Percentiles rank a stretch among this genome's conserved stretches.
phyloP scores from a whole-genome alignment of 2,888 invertebrate species.

The Caenorhabditis sp. region DNA sequence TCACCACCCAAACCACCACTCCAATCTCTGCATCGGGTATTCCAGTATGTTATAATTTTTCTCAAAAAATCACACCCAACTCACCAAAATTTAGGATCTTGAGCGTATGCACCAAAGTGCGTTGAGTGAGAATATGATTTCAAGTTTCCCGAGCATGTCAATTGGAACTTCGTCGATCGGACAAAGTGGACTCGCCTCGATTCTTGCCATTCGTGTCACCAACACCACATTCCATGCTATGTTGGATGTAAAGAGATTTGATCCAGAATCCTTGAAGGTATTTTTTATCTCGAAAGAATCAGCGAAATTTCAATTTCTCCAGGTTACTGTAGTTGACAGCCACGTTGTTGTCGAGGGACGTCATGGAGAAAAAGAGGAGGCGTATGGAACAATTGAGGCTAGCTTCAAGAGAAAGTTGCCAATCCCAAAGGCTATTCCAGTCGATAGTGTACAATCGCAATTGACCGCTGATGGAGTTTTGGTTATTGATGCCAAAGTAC shows the following conservation, averaged over 20 bases:
- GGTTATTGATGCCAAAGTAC: conserved; percentile 54
- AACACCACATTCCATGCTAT: conserved; percentile 62
- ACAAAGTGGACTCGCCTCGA: background rate
- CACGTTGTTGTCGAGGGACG: conserved; percentile 63
- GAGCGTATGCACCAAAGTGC: conserved; percentile 28
- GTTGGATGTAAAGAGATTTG: conserved; percentile 62
- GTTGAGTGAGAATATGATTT: conserved; percentile 15
- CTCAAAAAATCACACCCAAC: no score
- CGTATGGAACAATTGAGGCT: conserved; percentile 59
- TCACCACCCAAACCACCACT: conserved; percentile 40
- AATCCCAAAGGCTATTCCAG: conserved; percentile 56
- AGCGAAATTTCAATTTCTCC: conserved; percentile 7
- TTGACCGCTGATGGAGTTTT: conserved; percentile 63
- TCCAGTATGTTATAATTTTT: conserved; percentile 24
- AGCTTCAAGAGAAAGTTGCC: conserved; percentile 56
- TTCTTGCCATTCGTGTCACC: conserved; percentile 45
- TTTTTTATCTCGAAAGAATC: background rate
- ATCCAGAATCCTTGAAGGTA: conserved; percentile 66
- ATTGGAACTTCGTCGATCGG: conserved; percentile 14
- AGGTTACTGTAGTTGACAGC: conserved; percentile 65
- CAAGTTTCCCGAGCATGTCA: conserved; percentile 31
- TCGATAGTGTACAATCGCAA: conserved; percentile 62
- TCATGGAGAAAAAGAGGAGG: conserved; percentile 64
- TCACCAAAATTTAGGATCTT: conserved; percentile 16
- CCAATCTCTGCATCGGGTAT: conserved; percentile 17